Evolutionary conservation across 2,797 vertebrate species (phyloP), one percentile per base, ranked within the genome.

Genomic region (Mionectes olivaceus): DNA sequence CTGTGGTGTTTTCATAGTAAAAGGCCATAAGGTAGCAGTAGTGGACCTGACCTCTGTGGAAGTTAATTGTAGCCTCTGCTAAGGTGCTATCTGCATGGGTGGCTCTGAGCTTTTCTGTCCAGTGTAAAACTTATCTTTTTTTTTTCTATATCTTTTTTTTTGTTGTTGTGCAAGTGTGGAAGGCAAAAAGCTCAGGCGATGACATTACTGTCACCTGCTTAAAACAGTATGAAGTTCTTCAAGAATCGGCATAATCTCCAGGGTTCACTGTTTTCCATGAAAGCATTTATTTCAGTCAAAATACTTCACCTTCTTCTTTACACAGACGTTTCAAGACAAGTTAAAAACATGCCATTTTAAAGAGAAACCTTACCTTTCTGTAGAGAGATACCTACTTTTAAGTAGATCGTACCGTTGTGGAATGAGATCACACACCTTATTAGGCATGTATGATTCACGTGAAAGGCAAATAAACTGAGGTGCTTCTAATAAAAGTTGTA

Each of bases 131-230:
- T 96, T 61, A 12, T 3, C 4, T 70, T 37, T 74, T 21, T 37
- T 21, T 56, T 53, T 4, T 11, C 28, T 33, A 4, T 21, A 11
- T 24, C 27, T 19, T 13, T 47, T 30, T 61, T 21, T 17, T 82
- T 4, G 9, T 70, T 95, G 82, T 96, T 95, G 65, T 96, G 95
- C 81, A 92, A 95, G 91, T 93, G 92, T 94, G 73, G 91, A 87
- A 92, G 87, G 81, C 47, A 92, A 96, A 95, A 96, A 95, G 92
- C 97, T 96, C 96, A 96, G 92, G 94, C 95, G 74, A 97, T 97
- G 97, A 96, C 97, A 97, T 97, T 97, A 97, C 97, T 97, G 97
- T 98, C 98, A 98, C 97, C 97, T 97, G 98, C 97, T 98, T 97
- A 97, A 97, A 98, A 97, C 71, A 93, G 97, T 96, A 97, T 97